Base-by-base conservation (phyloP, 1,140 invertebrate genomes). In the Drosophila nigromelanica region DNA sequence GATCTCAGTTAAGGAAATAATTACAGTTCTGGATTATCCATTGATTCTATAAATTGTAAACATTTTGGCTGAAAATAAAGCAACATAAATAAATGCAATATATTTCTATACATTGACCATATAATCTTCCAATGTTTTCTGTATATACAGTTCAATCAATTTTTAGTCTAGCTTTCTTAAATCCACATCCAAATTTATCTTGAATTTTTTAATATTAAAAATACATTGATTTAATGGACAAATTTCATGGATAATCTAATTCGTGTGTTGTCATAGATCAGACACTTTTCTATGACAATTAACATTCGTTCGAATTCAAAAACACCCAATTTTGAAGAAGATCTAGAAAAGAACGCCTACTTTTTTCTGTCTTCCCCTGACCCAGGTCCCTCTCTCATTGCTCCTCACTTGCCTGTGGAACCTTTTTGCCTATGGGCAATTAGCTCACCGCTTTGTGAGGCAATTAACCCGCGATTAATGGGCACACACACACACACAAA, bases 381-480 rank as follows among this genome's bases (percentile, higher is more conserved):
- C 12, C 27, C n/a, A n/a, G 6, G 3, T 12, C 30, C 21, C 30
- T 10, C 30, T 18, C n/a, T 51, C 37, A 37, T 15, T 35, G 15
- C 1, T 35, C 10, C 15, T 21, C 35, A 0, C 52, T 45, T 80
- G 72, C 58, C 69, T 68, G 68, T 39, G 58, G 27, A 39, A 58
- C 60, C 66, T 58, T 58, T 52, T 59, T 62, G 56, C 74, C 73
- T 66, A 71, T 72, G 62, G 75, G 72, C 82, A 87, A 87, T 87
- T 87, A 87, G 82, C 82, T 69, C 51, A 86, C 79, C 79, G 82
- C 82, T 79, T 82, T 89, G 83, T 82, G 50, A 82, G 82, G 83
- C 82, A 87, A 87, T 87, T 87, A 87, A 87, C 82, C 52, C 50
- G 66, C 82, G 83, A 87, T 87, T 87, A 89, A 87, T 87, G 82